phyloP scores from a whole-genome alignment of 2,888 invertebrate species.

The Buathra laborator region DNA sequence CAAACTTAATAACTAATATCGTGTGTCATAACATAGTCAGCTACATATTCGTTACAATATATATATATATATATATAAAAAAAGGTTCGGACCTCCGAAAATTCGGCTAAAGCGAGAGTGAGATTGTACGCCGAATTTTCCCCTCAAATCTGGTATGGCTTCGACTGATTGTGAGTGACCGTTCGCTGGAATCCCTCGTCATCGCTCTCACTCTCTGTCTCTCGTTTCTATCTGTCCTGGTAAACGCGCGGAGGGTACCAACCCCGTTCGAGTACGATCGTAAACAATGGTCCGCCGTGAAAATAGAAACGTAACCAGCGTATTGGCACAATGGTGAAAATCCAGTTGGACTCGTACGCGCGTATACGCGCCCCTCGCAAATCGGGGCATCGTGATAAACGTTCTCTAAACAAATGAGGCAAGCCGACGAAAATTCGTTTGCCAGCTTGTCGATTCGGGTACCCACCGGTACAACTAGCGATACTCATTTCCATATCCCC shows the following conservation, averaged over 20 bases:
- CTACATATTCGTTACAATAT: no score
- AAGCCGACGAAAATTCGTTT: conserved; percentile 50
- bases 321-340: conserved; percentile 59
- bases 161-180: conserved; percentile 62
- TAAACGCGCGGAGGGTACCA: conserved; percentile 32
- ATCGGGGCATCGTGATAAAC: conserved; percentile 60
- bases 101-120: conserved; percentile 30
- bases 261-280: conserved; percentile 34
- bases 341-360: conserved; percentile 22
- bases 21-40: no score
- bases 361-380: conserved; percentile 14
- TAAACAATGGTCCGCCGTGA: conserved; percentile 56
- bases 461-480: background rate
- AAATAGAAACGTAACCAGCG: conserved; percentile 59
- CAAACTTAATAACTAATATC: no score
- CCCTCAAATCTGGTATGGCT: conserved; percentile 48
- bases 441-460: conserved; percentile 34
- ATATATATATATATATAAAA: no score
- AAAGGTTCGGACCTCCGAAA: background rate
- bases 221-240: conserved; percentile 22
- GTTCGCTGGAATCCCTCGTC: conserved; percentile 22
- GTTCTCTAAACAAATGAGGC: conserved; percentile 59
- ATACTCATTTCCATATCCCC: background rate
- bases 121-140: conserved; percentile 23
- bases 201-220: conserved; percentile 16